phyloP scores from a whole-genome alignment of 2,797 vertebrate genomes.

The Anabacerthia variegaticeps region DNA sequence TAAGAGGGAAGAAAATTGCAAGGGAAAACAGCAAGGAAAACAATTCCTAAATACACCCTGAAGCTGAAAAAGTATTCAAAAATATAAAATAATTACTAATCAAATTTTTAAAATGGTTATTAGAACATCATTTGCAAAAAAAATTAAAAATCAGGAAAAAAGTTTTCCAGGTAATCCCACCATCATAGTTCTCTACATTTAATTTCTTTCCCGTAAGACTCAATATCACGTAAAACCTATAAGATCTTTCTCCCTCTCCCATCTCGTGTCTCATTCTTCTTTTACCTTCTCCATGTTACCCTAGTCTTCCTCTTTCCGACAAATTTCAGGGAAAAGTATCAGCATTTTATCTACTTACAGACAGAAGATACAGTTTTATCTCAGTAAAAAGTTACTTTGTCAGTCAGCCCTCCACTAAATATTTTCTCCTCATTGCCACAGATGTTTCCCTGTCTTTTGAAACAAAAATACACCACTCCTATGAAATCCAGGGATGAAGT shows the following conservation, averaged over 20 bases:
- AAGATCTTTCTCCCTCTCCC: background rate
- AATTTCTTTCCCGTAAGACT: background rate
- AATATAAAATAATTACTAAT: background rate
- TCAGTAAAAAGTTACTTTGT: background rate
- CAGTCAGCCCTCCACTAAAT: background rate
- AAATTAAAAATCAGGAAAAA: background rate
- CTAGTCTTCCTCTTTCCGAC: background rate
- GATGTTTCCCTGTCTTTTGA: background rate
- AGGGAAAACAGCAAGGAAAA: background rate
- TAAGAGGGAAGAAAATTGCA: background rate
- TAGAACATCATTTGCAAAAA: background rate
- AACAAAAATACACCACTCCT: slow-evolving; percentile 31
- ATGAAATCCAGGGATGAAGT: background rate
- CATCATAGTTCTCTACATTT: background rate
- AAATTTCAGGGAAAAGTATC: background rate
- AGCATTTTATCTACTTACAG: background rate
- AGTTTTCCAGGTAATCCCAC: background rate
- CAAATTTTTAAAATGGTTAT: background rate
- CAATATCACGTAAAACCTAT: background rate
- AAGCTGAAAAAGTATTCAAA: background rate
- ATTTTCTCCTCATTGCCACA: background rate
- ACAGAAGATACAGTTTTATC: background rate
- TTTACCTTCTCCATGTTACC: background rate
- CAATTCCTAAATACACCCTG: background rate
- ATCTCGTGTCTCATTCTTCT: background rate